Conservation (phyloP, 2,888 invertebrate genomes). For the Scaptomyza caliginosa region DNA sequence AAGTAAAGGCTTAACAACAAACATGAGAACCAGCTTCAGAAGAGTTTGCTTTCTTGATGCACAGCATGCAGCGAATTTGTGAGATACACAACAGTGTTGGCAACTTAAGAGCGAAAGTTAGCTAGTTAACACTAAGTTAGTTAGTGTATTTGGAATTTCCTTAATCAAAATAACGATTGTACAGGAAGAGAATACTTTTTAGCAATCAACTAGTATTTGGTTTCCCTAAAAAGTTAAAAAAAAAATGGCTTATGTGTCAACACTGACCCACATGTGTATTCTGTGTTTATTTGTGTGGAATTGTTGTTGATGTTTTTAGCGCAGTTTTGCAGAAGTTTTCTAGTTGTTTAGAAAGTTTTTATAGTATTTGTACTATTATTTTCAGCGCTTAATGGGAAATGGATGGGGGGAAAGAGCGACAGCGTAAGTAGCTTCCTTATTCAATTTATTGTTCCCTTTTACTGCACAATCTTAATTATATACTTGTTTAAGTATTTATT, state of each 20-base stretch:
- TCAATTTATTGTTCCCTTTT: conserved; percentile 37
- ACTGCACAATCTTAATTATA: conserved; percentile 12
- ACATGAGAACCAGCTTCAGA: conserved; percentile 42
- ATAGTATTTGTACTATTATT: conserved; percentile 40
- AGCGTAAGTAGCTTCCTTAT: conserved; percentile 1
- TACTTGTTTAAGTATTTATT: not conserved
- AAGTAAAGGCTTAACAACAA: conserved; percentile 56
- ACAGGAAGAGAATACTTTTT: too few relatives aligned
- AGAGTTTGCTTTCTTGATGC: conserved; percentile 41
- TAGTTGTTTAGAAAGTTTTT: conserved; percentile 59
- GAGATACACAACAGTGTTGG: conserved; percentile 6
- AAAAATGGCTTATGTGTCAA: not conserved
- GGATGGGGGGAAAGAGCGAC: not conserved
- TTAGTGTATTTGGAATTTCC: too few relatives aligned
- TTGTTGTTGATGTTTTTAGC: conserved; percentile 44
- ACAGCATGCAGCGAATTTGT: conserved; percentile 3
- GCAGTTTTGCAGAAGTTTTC: conserved; percentile 53
- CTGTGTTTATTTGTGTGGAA: not conserved
- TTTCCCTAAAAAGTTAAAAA: too few relatives aligned
- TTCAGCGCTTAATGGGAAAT: not conserved
- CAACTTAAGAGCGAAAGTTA: not conserved
- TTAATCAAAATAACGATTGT: too few relatives aligned
- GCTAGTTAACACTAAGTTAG: not conserved
- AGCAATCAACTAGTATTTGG: too few relatives aligned
- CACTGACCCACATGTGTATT: conserved; percentile 2